phyloP scores from a whole-genome alignment of 2,888 invertebrate species.

The Drosophila kambysellisi region DNA sequence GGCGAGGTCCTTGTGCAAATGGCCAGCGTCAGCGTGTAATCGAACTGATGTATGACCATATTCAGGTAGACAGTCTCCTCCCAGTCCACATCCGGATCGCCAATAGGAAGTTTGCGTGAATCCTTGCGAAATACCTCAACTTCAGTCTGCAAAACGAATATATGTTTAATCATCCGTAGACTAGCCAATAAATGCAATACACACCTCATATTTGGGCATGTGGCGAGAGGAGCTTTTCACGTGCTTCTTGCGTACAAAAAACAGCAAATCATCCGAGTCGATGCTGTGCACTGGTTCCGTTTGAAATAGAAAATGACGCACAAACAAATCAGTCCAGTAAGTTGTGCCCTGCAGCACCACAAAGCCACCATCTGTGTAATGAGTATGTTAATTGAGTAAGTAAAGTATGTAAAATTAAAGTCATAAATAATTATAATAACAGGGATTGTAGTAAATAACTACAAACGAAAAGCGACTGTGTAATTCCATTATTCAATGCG shows the following conservation, averaged over 20 bases:
- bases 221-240: slow-evolving; percentile 94
- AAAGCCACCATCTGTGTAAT: slow-evolving; percentile 93
- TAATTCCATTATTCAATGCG: neutral
- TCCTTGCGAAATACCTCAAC: slow-evolving; percentile 99
- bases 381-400: neutral
- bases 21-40: slow-evolving; percentile 98
- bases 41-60: slow-evolving; percentile 98
- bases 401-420: neutral
- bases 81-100: slow-evolving; percentile 98
- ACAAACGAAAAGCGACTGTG: neutral
- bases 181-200: neutral
- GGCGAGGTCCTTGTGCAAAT: slow-evolving; percentile 99
- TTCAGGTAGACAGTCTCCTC: slow-evolving; percentile 99
- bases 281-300: slow-evolving; percentile 91
- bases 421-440: neutral
- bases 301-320: slow-evolving; percentile 96
- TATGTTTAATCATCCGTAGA: neutral
- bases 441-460: neutral
- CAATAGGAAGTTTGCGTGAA: slow-evolving; percentile 97
- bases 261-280: slow-evolving; percentile 96
- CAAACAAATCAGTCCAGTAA: slow-evolving; percentile 98
- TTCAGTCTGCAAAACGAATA: slow-evolving; percentile 89
- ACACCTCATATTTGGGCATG: slow-evolving; percentile 95
- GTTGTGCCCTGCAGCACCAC: slow-evolving; percentile 96
- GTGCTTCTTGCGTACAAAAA: slow-evolving; percentile 97